These are phyloP conservation scores for Macrophya alboannulata DNA, from an alignment of 2,888 invertebrate species.

Conservation along the genomic window DNA sequence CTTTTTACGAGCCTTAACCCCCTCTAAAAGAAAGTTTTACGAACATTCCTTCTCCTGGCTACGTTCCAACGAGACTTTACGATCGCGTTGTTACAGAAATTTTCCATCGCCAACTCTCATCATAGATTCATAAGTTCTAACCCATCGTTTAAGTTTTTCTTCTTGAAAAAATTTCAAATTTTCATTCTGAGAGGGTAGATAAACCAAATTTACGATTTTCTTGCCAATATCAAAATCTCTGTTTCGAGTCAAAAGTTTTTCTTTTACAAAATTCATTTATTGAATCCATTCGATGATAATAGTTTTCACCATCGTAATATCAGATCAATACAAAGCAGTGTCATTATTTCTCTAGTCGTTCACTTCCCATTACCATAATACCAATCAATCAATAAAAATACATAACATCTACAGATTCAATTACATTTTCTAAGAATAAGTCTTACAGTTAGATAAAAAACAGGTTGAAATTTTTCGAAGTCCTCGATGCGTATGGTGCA, in stretches of 20 bases:
- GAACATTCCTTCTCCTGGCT: conserved; percentile 55
- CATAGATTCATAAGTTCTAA: conserved; percentile 41
- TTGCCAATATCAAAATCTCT: background rate
- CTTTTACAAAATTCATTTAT: background rate
- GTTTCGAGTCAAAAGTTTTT: background rate
- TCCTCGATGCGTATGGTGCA: background rate
- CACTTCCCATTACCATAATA: background rate
- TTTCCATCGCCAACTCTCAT: conserved; percentile 38
- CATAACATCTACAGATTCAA: background rate
- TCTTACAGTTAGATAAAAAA: background rate
- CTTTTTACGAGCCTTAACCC: conserved; percentile 70
- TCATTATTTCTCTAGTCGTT: background rate
- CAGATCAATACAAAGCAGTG: background rate
- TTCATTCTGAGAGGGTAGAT: background rate
- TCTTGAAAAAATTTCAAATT: background rate
- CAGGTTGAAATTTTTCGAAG: background rate
- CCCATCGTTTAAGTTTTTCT: background rate
- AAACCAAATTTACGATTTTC: background rate
- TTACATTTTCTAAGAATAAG: background rate
- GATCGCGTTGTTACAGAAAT: conserved; percentile 50
- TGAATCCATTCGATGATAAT: background rate
- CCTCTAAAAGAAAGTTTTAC: conserved; percentile 71
- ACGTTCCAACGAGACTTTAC: conserved; percentile 49
- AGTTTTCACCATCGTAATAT: background rate
- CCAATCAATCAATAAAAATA: background rate